Percentiles rank a stretch among this genome's conserved stretches.
Evolutionary conservation across 2,888 invertebrate genomes (phyloP).

Genomic region (Gymnosoma rotundatum): DNA sequence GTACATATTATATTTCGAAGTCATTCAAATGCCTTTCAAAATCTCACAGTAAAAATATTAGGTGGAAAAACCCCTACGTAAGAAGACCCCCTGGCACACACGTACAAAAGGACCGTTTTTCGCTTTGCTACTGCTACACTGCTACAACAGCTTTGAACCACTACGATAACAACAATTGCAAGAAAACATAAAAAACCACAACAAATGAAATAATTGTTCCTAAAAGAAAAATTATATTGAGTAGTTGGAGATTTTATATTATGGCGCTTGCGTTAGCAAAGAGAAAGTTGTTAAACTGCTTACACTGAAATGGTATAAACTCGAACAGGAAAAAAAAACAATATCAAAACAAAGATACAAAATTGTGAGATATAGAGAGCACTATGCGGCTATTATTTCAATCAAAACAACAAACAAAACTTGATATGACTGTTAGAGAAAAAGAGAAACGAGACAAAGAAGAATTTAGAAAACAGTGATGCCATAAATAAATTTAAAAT

Average conservation of each 20-base stretch:
- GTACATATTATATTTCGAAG: conserved; percentile 34
- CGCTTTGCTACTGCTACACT: conserved; percentile 21
- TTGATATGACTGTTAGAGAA: conserved; percentile 17
- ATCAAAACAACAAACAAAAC: conserved; percentile 40
- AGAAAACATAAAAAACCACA: conserved; percentile 37
- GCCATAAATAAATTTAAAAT: background rate
- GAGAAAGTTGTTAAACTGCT: conserved; percentile 70
- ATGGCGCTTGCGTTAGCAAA: conserved; percentile 69
- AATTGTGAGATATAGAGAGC: conserved; percentile 30
- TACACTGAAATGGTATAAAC: conserved; percentile 53
- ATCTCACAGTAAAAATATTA: conserved; percentile 50
- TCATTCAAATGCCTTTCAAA: conserved; percentile 71
- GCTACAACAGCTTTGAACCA: conserved; percentile 16
- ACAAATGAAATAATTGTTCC: conserved; percentile 48
- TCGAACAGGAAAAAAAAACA: conserved; percentile 22
- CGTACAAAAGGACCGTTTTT: conserved; percentile 57
- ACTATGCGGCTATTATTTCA: conserved; percentile 17
- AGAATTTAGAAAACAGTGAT: conserved; percentile 3
- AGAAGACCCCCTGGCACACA: conserved; percentile 32
- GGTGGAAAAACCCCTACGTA: conserved; percentile 35
- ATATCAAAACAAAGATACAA: conserved; percentile 39
- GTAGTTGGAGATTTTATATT: conserved; percentile 43
- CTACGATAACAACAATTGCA: conserved; percentile 35
- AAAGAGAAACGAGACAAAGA: conserved; percentile 9
- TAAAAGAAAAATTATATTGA: conserved; percentile 23